Base-by-base conservation (phyloP, 1,140 invertebrate genomes). In the Hyles euphorbiae region DNA sequence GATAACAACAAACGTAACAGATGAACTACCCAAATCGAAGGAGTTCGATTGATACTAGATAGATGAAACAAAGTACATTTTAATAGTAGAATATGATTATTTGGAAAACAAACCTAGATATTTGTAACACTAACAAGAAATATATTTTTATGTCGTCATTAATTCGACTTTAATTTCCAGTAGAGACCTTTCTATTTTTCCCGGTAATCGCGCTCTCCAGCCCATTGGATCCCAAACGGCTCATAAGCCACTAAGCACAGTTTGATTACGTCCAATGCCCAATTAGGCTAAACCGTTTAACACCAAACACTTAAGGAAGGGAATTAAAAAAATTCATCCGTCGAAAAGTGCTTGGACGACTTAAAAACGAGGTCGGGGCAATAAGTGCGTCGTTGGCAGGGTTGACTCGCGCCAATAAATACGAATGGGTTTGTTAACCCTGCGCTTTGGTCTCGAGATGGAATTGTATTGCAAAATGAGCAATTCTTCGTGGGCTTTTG, bases 311-410 rank as follows among this genome's bases (percentile, higher is more conserved):
- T 54, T 54, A 43, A 54, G 53, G 40, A 54, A 54, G 11, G 40
- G 36, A 40, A 57, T 57, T 69, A 63, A 62, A 68, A 70, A 69
- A 68, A 67, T 60, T 69, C 70, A 74, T 72, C 66, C 63, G 61
- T 56, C 68, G 67, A 75, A 71, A 74, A 67, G 61, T 60, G 69
- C 69, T 69, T 65, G 67, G 61, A 56, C 56, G 55, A 22, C 66
- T 63, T 68, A 57, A 60, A 74, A 79, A 72, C 65, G 58, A 53
- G 74, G 72, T 70, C 72, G 61, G 53, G 60, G 66, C 69, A 75
- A 75, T 79, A 74, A 75, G 60, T 70, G 70, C 63, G 62, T 67
- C 59, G 61, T 58, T 60, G 58, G 36, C 62, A 72, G 70, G 66
- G 67, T 63, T 74, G 67, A 40, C 68, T 32, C 36, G 4, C 36